A percentile compares a stretch with the other conserved stretches of the same genome.
Conservation (phyloP, 1,140 invertebrate species). For the Arion vulgaris region DNA sequence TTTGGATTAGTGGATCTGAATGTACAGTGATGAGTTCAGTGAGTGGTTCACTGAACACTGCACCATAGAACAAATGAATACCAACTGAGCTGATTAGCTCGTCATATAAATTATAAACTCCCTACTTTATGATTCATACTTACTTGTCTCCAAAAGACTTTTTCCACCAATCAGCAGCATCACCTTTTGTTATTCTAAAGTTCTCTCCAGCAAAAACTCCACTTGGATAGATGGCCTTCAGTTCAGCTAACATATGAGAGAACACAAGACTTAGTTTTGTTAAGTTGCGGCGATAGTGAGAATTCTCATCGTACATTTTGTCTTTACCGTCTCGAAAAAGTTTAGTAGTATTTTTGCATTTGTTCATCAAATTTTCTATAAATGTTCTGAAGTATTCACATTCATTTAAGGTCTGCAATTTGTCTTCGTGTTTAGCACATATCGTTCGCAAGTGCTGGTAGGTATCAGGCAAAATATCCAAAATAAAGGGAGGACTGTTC, state of each 20-base stretch:
- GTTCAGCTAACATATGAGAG: constrained; percentile 99
- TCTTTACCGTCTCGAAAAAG: constrained; percentile 98
- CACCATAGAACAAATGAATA: too few species aligned
- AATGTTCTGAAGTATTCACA: constrained; percentile 97
- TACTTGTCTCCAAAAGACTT: constrained; percentile 96
- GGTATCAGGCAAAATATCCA: constrained; percentile 99
- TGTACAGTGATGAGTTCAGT: too few species aligned
- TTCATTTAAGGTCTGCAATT: constrained; percentile 89
- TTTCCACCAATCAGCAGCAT: constrained; percentile 99
- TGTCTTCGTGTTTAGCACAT: constrained; percentile 96
- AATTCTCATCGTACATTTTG: constrained; percentile 98
- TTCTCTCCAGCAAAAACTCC: constrained; percentile 96
- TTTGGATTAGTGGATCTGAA: too few species aligned
- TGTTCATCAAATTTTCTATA: constrained; percentile 97
- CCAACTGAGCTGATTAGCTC: too few species aligned
- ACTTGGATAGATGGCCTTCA: constrained; percentile 97
- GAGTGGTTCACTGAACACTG: too few species aligned
- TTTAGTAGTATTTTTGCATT: constrained; percentile 98
- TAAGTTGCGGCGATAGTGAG: constrained; percentile 93
- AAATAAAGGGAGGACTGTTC: constrained; percentile 98
- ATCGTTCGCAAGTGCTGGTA: constrained; percentile 96
- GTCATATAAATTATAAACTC: too few species aligned
- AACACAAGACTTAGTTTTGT: constrained; percentile 99
- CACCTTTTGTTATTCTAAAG: constrained; percentile 98
- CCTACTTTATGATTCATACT: too few species aligned